A percentile compares a stretch with the other conserved stretches of the same genome.
These are phyloP conservation scores for Synodontis membranacea DNA, from an alignment of 2,113 vertebrate genomes.

Conservation along the genomic window DNA sequence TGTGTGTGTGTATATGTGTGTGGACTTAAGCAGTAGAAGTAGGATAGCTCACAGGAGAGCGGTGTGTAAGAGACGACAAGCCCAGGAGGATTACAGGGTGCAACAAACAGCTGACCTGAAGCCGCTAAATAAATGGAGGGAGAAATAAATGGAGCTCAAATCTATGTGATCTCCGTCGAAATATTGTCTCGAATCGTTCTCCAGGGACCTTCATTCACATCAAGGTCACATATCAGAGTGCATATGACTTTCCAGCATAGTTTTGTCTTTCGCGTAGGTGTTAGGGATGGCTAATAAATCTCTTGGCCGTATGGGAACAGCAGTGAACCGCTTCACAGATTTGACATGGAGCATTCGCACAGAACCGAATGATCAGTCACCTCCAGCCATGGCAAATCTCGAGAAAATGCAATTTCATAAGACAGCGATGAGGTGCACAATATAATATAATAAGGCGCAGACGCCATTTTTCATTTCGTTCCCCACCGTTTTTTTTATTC, in stretches of 20 bases:
- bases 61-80: slow-evolving; percentile 34
- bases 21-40: slow-evolving; percentile 41
- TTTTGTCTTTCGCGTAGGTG: slow-evolving; percentile 22
- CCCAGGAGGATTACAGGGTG: slow-evolving; percentile 43
- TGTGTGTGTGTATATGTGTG: slow-evolving; percentile 7
- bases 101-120: slow-evolving; percentile 41
- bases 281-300: not conserved
- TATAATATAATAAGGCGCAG: slow-evolving; percentile 36
- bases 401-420: slow-evolving; percentile 46
- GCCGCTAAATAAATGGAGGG: slow-evolving; percentile 51
- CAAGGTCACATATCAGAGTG: not conserved
- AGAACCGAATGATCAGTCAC: slow-evolving; percentile 40
- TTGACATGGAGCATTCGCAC: slow-evolving; percentile 35
- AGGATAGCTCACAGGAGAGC: slow-evolving; percentile 57
- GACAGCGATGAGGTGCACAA: slow-evolving; percentile 29
- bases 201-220: not conserved
- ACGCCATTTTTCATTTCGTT: slow-evolving; percentile 18
- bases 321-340: slow-evolving; percentile 31
- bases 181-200: not conserved
- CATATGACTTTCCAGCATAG: slow-evolving; percentile 1
- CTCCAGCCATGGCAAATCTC: slow-evolving; percentile 3
- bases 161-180: slow-evolving; percentile 5
- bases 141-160: slow-evolving; percentile 42
- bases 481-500: not conserved
- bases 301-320: not conserved